Evolutionary conservation across 2,113 vertebrate genomes (phyloP).

Genomic region (Malaclemys terrapin): DNA sequence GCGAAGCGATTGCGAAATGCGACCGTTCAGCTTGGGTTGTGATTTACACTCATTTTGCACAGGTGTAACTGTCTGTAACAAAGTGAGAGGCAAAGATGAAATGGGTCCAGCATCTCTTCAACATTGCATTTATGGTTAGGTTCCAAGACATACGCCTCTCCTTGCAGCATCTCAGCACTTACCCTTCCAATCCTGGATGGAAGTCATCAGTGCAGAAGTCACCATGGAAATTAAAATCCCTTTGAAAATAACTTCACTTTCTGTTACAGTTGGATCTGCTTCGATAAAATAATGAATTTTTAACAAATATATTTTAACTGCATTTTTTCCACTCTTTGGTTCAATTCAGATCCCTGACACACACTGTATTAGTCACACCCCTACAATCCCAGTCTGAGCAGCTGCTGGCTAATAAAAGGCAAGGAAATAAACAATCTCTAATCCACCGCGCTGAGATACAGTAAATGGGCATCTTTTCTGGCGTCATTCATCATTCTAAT

Average conservation of each 20-base stretch:
- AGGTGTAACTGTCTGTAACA: neutral
- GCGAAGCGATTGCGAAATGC: neutral
- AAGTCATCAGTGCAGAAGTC: neutral
- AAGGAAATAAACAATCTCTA: neutral
- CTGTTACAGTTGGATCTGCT: neutral
- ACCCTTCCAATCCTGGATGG: neutral
- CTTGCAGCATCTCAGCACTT: accelerated
- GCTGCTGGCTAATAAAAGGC: neutral
- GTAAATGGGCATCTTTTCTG: neutral
- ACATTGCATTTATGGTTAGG: neutral
- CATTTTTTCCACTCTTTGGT: neutral
- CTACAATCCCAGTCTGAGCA: neutral
- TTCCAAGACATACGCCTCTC: neutral
- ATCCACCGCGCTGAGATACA: neutral
- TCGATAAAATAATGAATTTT: neutral
- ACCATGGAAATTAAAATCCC: neutral
- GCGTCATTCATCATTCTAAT: neutral
- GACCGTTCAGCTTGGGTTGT: neutral
- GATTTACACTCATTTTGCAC: neutral
- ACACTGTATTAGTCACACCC: neutral
- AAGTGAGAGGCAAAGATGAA: neutral
- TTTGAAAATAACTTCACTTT: neutral
- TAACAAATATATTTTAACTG: neutral
- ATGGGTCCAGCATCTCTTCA: neutral
- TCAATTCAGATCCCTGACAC: neutral